These are phyloP conservation scores for Rachycentron canadum DNA, from an alignment of 2,797 vertebrate genomes.

Conservation along the genomic window DNA sequence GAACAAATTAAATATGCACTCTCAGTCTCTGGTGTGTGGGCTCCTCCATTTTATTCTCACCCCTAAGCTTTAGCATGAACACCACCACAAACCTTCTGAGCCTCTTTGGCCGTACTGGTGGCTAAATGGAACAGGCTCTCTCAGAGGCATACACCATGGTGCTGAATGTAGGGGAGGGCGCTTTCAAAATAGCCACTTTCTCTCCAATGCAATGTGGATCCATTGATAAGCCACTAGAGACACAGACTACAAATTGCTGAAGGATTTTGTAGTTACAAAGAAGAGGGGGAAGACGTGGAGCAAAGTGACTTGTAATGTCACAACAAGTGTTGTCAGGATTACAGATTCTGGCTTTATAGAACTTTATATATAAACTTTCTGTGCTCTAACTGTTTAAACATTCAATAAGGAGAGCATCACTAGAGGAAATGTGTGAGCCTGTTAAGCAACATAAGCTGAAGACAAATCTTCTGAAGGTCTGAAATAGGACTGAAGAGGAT, in stretches of 20 bases:
- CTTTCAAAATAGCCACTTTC: conserved; percentile 66
- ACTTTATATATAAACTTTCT: conserved; percentile 14
- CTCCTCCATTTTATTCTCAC: conserved; percentile 75
- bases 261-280: conserved; percentile 40
- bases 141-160: conserved; percentile 60
- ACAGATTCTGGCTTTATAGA: conserved; percentile 9
- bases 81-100: conserved; percentile 62
- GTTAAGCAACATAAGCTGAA: background rate
- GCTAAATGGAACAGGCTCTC: conserved; percentile 62
- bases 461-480: background rate
- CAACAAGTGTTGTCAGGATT: conserved; percentile 7
- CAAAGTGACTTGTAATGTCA: conserved; percentile 15
- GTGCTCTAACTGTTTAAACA: conserved; percentile 25
- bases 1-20: conserved; percentile 78
- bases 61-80: conserved; percentile 62
- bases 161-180: conserved; percentile 45
- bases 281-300: background rate
- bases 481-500: background rate
- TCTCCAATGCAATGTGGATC: conserved; percentile 76
- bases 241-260: conserved; percentile 30
- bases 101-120: conserved; percentile 57
- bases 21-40: conserved; percentile 64
- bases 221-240: conserved; percentile 75
- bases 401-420: conserved; percentile 15
- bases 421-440: background rate